Evolutionary conservation across 1,140 invertebrate species (phyloP).

Genomic region (Drosophila navojoa): DNA sequence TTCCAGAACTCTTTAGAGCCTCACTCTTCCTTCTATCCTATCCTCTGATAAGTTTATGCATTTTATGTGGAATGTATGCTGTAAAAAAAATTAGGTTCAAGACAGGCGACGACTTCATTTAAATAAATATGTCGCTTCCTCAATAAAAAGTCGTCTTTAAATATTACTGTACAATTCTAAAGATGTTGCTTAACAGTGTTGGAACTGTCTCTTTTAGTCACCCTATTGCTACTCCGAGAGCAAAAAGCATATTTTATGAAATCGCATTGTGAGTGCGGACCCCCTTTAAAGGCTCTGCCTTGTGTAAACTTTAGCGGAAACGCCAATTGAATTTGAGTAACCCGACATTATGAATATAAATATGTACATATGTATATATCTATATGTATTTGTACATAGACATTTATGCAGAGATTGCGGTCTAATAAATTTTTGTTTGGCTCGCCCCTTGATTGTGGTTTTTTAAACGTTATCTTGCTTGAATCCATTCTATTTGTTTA

Average conservation of each 20-base stretch:
- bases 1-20: no score
- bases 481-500: no score
- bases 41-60: no score
- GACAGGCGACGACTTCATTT: slow-evolving; percentile 68
- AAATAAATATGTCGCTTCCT: slow-evolving; percentile 81
- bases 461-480: no score
- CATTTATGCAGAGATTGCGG: no score
- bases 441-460: no score
- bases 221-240: slow-evolving; percentile 36
- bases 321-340: slow-evolving; percentile 80
- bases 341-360: slow-evolving; percentile 55
- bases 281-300: not conserved
- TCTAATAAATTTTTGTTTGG: no score
- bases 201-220: not conserved
- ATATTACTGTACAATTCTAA: slow-evolving; percentile 35
- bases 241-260: slow-evolving; percentile 76
- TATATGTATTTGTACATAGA: no score
- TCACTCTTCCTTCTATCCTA: no score
- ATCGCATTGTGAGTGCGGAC: slow-evolving; percentile 64
- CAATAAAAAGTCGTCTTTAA: slow-evolving; percentile 61
- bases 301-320: slow-evolving; percentile 63
- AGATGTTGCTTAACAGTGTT: slow-evolving; percentile 18
- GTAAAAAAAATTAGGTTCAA: slow-evolving; percentile 75
- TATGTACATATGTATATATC: slow-evolving; percentile 1
- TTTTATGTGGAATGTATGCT: slow-evolving; percentile 52